Evolutionary conservation across 1,140 invertebrate genomes (phyloP).

Genomic region (Monochamus saltuarius): DNA sequence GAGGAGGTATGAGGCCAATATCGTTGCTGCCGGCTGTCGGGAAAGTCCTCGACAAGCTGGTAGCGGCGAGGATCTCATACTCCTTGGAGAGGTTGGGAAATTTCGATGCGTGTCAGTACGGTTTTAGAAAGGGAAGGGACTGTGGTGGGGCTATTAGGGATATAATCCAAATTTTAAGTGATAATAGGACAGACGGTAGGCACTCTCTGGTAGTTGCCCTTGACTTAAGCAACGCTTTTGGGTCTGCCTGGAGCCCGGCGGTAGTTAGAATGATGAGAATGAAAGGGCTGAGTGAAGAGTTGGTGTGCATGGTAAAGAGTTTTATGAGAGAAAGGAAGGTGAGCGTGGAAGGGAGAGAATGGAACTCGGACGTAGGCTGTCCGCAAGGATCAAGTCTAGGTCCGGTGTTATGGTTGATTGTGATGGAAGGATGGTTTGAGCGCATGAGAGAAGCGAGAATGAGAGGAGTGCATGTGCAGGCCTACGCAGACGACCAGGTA

Average conservation of each 20-base stretch:
- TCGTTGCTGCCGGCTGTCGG: not conserved
- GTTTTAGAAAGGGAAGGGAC: slow-evolving; percentile 20
- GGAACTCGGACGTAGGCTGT: slow-evolving; percentile 27
- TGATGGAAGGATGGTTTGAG: slow-evolving; percentile 30
- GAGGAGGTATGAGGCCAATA: slow-evolving; percentile 1
- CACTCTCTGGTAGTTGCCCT: slow-evolving; percentile 18
- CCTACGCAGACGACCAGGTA: slow-evolving; percentile 29
- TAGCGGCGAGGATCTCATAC: not conserved
- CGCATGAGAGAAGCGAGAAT: slow-evolving; percentile 14
- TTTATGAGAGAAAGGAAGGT: slow-evolving; percentile 22
- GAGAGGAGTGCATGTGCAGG: slow-evolving; percentile 8
- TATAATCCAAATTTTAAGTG: not conserved
- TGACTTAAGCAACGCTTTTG: slow-evolving; percentile 28
- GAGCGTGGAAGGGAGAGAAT: slow-evolving; percentile 11
- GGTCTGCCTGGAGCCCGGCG: slow-evolving; percentile 10
- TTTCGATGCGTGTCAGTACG: slow-evolving; percentile 8
- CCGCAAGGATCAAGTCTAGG: slow-evolving; percentile 36
- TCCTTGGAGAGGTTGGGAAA: not conserved
- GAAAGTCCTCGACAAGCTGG: slow-evolving; percentile 1
- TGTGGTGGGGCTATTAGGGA: slow-evolving; percentile 16
- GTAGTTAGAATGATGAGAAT: not conserved
- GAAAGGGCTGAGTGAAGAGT: not conserved
- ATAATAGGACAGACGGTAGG: not conserved
- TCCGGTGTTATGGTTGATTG: slow-evolving; percentile 28
- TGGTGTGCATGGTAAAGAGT: not conserved